phyloP scores from a whole-genome alignment of 2,888 invertebrate genomes.

The Deroplatys truncata region DNA sequence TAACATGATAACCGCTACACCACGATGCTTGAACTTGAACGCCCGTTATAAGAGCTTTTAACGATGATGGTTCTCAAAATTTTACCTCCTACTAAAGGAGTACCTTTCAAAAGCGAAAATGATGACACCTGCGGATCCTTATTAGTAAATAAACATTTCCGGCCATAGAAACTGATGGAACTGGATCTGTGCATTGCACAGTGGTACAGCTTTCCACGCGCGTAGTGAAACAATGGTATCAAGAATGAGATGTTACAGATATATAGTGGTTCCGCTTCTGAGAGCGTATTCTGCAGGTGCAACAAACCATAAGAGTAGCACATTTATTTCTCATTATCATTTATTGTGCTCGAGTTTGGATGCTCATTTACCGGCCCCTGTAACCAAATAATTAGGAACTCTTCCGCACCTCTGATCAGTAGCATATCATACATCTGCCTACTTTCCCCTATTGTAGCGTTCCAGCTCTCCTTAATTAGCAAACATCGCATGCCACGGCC shows the following conservation, averaged over 20 bases:
- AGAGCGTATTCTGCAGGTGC: background rate
- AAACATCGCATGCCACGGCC: background rate
- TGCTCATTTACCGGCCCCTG: background rate
- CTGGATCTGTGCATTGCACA: background rate
- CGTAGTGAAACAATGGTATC: background rate
- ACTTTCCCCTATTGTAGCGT: background rate
- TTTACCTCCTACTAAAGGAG: too few species aligned
- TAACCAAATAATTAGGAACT: background rate
- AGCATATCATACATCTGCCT: background rate
- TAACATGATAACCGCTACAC: too few species aligned
- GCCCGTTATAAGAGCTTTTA: too few species aligned
- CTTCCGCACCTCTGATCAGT: background rate
- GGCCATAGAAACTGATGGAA: background rate
- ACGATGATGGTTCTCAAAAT: too few species aligned
- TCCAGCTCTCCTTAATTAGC: background rate
- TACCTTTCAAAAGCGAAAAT: too few species aligned
- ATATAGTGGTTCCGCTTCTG: background rate
- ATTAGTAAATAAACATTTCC: too few species aligned
- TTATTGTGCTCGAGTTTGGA: background rate
- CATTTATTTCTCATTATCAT: background rate
- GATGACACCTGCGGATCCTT: too few species aligned
- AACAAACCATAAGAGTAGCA: background rate
- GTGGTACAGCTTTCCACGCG: background rate
- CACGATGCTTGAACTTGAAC: too few species aligned
- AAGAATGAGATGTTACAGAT: background rate